Evolutionary conservation across 2,888 invertebrate species (phyloP).

Genomic region (Sarcophaga rosellei): DNA sequence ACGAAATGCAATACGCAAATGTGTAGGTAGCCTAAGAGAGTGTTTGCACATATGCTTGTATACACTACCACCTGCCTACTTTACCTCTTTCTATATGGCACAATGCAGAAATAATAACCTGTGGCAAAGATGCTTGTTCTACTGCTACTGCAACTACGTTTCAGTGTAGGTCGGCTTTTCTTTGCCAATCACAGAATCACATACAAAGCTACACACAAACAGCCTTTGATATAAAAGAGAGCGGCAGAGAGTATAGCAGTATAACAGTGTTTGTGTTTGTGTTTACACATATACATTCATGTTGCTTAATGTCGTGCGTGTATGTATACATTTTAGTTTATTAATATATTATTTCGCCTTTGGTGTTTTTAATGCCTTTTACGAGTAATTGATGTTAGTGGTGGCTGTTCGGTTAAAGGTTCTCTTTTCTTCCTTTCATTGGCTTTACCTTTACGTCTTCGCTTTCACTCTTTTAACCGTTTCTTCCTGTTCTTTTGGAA

Average conservation of each 20-base stretch:
- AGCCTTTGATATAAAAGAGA: no score
- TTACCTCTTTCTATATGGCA: constrained; percentile 15
- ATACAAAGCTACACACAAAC: no score
- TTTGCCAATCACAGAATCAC: neutral
- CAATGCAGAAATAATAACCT: constrained; percentile 52
- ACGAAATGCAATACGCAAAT: neutral
- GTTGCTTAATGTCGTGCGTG: no score
- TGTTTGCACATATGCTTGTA: neutral
- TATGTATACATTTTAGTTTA: constrained; percentile 20
- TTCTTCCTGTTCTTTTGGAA: neutral
- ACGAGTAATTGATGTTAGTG: constrained; percentile 35
- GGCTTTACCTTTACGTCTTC: neutral
- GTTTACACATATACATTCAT: no score
- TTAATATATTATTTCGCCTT: constrained; percentile 28
- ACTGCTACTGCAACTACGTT: no score
- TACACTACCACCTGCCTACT: neutral
- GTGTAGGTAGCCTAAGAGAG: neutral
- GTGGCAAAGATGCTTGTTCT: constrained; percentile 43
- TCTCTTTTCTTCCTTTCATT: neutral
- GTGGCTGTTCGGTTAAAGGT: constrained; percentile 23
- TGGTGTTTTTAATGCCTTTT: constrained; percentile 33
- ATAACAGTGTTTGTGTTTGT: neutral
- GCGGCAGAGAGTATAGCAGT: neutral
- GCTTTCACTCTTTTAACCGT: neutral
- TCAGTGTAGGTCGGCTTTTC: neutral